phyloP scores from a whole-genome alignment of 2,888 invertebrate species.

The Andricus quercusramuli region DNA sequence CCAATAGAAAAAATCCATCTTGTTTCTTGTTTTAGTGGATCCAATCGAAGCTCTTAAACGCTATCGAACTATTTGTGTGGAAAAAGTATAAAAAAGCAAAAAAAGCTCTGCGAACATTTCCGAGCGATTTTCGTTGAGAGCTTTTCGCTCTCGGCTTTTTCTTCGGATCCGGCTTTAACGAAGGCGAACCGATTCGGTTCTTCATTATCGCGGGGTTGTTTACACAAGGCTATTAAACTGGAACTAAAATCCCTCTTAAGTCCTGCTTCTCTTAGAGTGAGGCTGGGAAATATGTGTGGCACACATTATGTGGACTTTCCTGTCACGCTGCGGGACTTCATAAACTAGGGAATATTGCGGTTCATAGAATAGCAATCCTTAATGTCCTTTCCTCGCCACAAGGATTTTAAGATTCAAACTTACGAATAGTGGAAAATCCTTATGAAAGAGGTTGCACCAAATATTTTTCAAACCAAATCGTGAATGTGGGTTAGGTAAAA shows the following conservation, averaged over 20 bases:
- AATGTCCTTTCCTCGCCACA: conserved; percentile 23
- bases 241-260: conserved; percentile 22
- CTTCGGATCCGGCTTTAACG: conserved; percentile 31
- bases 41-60: background rate
- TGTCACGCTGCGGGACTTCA: conserved; percentile 23
- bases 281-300: conserved; percentile 5
- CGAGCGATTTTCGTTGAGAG: conserved; percentile 30
- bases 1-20: no score
- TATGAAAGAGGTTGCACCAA: no score
- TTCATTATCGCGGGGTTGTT: conserved; percentile 38
- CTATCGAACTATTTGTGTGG: background rate
- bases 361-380: conserved; percentile 9
- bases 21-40: background rate
- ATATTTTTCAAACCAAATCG: no score
- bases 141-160: conserved; percentile 26
- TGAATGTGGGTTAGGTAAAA: no score
- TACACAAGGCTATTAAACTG: conserved; percentile 36
- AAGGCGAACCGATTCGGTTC: conserved; percentile 39
- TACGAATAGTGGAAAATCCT: background rate
- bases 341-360: conserved; percentile 31
- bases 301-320: conserved; percentile 24
- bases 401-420: background rate
- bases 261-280: background rate
- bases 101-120: background rate
- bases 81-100: background rate